A percentile compares a stretch with the other conserved stretches of the same genome.
These are phyloP conservation scores for Zenarchopterus dispar DNA, from an alignment of 2,797 vertebrate species.

Conservation along the genomic window DNA sequence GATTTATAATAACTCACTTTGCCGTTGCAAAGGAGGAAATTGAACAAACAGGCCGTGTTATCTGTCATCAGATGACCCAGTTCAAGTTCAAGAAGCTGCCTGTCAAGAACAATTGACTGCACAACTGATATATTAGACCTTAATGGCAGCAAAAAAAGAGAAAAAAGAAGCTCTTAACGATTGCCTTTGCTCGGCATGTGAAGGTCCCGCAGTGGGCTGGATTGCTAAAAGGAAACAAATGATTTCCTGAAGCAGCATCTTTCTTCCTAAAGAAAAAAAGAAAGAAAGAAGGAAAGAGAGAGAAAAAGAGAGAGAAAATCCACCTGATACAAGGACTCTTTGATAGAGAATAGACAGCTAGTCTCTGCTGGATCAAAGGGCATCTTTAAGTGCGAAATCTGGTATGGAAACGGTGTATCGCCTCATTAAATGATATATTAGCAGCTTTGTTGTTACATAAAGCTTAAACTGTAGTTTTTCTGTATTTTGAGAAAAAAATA, in stretches of 20 bases:
- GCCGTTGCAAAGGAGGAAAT: slow-evolving; percentile 77
- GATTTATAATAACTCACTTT: slow-evolving; percentile 83
- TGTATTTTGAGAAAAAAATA: background rate
- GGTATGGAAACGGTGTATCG: slow-evolving; percentile 10
- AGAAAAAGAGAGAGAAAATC: slow-evolving; percentile 23
- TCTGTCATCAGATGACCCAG: slow-evolving; percentile 82
- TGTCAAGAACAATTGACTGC: slow-evolving; percentile 83
- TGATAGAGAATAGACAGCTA: slow-evolving; percentile 15
- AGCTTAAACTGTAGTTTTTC: background rate
- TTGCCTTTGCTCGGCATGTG: slow-evolving; percentile 75
- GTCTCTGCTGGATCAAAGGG: slow-evolving; percentile 31
- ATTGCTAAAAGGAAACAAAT: slow-evolving; percentile 74
- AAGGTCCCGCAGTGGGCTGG: slow-evolving; percentile 74
- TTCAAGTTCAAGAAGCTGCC: slow-evolving; percentile 84
- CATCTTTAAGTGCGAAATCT: slow-evolving; percentile 8
- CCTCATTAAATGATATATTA: background rate
- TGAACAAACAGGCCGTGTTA: slow-evolving; percentile 81
- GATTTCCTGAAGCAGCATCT: slow-evolving; percentile 71
- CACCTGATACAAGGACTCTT: slow-evolving; percentile 45
- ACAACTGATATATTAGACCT: slow-evolving; percentile 84
- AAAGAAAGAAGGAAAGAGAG: slow-evolving; percentile 7
- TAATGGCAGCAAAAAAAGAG: slow-evolving; percentile 78
- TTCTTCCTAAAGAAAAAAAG: slow-evolving; percentile 38
- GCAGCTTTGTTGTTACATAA: too few relatives aligned
- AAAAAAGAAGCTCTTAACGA: slow-evolving; percentile 81